A percentile compares a stretch with the other conserved stretches of the same genome.
These are phyloP conservation scores for Herminia tarsipennalis DNA, from an alignment of 2,888 invertebrate genomes.

Conservation along the genomic window DNA sequence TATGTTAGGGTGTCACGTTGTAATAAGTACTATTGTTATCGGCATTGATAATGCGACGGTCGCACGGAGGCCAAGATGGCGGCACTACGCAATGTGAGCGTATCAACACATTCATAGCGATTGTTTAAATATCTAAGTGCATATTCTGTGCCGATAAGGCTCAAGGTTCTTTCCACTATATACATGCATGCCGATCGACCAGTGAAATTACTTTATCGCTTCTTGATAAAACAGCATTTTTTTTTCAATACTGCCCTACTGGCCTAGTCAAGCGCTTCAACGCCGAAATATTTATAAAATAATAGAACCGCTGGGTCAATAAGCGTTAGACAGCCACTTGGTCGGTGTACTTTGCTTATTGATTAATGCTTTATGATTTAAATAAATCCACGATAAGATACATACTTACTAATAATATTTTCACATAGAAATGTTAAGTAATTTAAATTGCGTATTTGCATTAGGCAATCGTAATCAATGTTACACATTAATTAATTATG, in stretches of 20 bases:
- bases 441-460: not conserved
- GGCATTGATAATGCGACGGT: constrained; percentile 77
- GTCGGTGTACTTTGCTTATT: no score
- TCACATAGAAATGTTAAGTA: no score
- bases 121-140: constrained; percentile 66
- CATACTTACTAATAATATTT: no score
- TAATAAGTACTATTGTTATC: constrained; percentile 78
- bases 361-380: no score
- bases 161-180: constrained; percentile 66
- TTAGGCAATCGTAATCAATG: constrained; percentile 1
- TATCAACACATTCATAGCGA: constrained; percentile 59
- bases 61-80: constrained; percentile 70
- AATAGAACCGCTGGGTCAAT: no score
- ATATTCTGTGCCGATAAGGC: constrained; percentile 69
- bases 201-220: constrained; percentile 53
- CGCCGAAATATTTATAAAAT: constrained; percentile 29
- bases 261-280: constrained; percentile 35
- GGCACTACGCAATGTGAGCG: constrained; percentile 47
- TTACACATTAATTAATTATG: constrained; percentile 24
- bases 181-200: constrained; percentile 45
- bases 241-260: constrained; percentile 50
- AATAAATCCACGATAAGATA: no score
- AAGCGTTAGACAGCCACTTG: no score
- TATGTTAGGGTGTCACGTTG: constrained; percentile 82
- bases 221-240: constrained; percentile 43